Evolutionary conservation across 2,113 vertebrate genomes (phyloP).

Genomic region (Asarcornis scutulata): DNA sequence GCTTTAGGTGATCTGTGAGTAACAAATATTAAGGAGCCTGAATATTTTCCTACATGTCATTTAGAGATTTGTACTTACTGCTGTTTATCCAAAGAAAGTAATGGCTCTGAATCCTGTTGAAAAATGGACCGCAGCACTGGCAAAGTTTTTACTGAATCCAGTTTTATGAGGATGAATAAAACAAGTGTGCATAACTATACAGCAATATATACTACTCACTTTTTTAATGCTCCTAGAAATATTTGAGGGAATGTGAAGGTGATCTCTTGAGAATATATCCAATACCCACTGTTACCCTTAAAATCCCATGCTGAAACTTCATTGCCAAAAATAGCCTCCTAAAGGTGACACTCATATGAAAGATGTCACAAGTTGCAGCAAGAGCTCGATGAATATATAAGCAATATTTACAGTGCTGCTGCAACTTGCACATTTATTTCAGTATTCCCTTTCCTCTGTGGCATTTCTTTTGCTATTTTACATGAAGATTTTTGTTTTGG

Average conservation of each 20-base stretch:
- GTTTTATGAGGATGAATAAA: conserved; percentile 58
- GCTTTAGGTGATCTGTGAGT: conserved; percentile 4
- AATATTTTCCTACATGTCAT: neutral
- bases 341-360: conserved; percentile 61
- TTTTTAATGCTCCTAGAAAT: neutral
- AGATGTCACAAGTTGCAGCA: conserved; percentile 17
- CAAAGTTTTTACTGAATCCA: neutral
- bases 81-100: conserved; percentile 27
- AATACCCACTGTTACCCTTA: conserved; percentile 41
- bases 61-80: neutral
- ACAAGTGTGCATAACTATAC: neutral
- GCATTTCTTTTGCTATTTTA: neutral
- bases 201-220: neutral
- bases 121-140: neutral
- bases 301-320: conserved; percentile 56
- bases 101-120: neutral
- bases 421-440: neutral
- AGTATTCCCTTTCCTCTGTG: neutral
- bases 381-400: neutral
- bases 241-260: conserved; percentile 23
- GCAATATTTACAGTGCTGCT: neutral
- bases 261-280: conserved; percentile 57
- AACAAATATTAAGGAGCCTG: neutral
- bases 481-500: neutral
- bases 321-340: conserved; percentile 60